Base-by-base conservation (phyloP, 2,888 invertebrate genomes). In the Brenthis daphne region DNA sequence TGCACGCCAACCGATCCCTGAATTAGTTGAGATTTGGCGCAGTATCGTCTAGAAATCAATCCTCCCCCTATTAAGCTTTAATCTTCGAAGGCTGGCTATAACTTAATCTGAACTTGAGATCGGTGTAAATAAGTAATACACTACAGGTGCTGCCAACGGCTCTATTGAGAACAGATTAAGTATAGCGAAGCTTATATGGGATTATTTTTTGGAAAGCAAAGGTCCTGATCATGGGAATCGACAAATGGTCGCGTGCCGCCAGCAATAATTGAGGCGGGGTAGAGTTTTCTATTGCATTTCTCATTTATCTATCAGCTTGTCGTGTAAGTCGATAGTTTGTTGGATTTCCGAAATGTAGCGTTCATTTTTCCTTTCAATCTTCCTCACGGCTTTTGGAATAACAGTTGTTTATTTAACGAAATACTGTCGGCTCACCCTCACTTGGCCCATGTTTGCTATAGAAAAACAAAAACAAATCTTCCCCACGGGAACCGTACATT, bases 101-200 rank as follows among this genome's bases (percentile, higher is more conserved):
- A 92, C 90, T 91, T 91, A 91, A 92, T 91, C 92, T 88, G 77
- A 82, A 85, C 85, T 89, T 88, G 86, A 90, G 90, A 85, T 83
- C 85, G 84, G 87, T 86, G 90, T 92, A 92, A 91, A 92, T 91
- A 91, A 90, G 88, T 87, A 86, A 91, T 90, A 90, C 90, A 90
- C 87, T 87, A 86, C 91, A 90, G 91, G 91, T 90, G 89, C 84
- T 80, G 80, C 78, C 77, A 78, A 83, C 84, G 81, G 84, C 85
- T 87, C 83, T 83, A 84, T 82, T 78, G 81, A 80, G 82, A 82
- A 66, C 80, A 81, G 80, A 78, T 85, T 82, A 82, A 80, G 80
- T 75, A 78, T 78, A 83, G 82, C 81, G 68, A 79, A 82, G 81
- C 78, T 85, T 81, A 85, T 81, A 79, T 72, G 75, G 79, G 80